These are phyloP conservation scores for Microplitis demolitor DNA, from an alignment of 1,140 invertebrate genomes.

Conservation along the genomic window DNA sequence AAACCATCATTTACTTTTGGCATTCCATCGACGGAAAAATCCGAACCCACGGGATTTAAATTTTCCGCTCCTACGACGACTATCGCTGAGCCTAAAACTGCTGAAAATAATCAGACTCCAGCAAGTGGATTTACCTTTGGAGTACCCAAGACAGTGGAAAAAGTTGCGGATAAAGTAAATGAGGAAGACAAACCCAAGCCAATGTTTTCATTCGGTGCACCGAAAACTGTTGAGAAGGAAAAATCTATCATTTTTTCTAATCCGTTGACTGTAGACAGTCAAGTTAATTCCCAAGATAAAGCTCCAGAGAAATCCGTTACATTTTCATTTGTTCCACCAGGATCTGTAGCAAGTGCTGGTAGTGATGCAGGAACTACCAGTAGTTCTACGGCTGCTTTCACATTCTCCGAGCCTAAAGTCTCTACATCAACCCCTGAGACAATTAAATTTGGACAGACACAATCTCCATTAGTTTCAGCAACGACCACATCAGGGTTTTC, in stretches of 20 bases:
- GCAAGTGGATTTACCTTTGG: constrained; percentile 57
- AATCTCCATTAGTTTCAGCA: not conserved
- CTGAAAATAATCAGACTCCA: constrained; percentile 29
- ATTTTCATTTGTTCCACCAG: constrained; percentile 17
- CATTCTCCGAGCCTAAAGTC: constrained; percentile 33
- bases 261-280: not conserved
- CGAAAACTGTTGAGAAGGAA: constrained; percentile 28
- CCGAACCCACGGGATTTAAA: too few species aligned
- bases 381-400: constrained; percentile 27
- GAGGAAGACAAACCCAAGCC: constrained; percentile 11
- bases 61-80: too few species aligned
- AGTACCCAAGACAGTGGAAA: constrained; percentile 32
- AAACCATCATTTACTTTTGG: too few species aligned
- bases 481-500: not conserved
- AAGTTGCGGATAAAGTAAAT: constrained; percentile 27
- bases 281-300: not conserved
- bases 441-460: constrained; percentile 1
- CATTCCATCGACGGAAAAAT: too few species aligned
- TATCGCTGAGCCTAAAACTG: too few species aligned
- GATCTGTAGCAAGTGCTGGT: not conserved
- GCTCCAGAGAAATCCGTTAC: not conserved
- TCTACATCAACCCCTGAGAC: constrained; percentile 8
- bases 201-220: constrained; percentile 42
- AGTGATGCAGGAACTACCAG: not conserved
- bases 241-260: not conserved